Conservation (phyloP, 2,888 invertebrate species). For the Bellardia bayeri region DNA sequence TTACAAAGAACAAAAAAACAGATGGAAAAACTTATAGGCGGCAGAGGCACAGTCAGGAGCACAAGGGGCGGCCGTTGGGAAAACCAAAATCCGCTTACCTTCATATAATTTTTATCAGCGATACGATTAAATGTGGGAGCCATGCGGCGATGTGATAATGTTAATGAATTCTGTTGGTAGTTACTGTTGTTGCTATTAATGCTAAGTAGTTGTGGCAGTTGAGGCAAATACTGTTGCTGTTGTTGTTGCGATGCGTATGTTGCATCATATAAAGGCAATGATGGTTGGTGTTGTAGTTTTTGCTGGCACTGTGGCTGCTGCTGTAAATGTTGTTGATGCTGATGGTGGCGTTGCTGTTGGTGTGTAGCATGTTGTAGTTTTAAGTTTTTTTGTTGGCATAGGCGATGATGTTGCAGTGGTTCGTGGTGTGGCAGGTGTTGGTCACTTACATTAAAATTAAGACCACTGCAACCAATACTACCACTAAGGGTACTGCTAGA, state of each 20-base stretch:
- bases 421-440: conserved; percentile 51
- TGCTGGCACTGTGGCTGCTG: conserved; percentile 70
- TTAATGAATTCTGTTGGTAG: conserved; percentile 57
- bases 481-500: conserved; percentile 46
- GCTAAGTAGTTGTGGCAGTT: conserved; percentile 55
- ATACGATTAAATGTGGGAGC: conserved; percentile 61
- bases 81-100: conserved; percentile 68
- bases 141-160: conserved; percentile 57
- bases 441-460: conserved; percentile 58
- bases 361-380: conserved; percentile 70
- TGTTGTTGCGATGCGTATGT: conserved; percentile 58
- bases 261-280: conserved; percentile 60
- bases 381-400: conserved; percentile 66
- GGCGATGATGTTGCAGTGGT: conserved; percentile 59
- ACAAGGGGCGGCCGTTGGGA: not conserved
- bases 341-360: conserved; percentile 72
- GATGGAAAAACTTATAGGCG: not conserved
- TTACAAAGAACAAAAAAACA: conserved; percentile 2
- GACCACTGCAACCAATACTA: conserved; percentile 45
- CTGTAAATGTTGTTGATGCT: conserved; percentile 43
- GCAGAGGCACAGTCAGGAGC: not conserved
- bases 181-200: conserved; percentile 37
- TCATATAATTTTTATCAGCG: conserved; percentile 65
- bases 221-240: conserved; percentile 73
- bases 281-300: conserved; percentile 61